phyloP scores from a whole-genome alignment of 2,888 invertebrate species.

The Dryadula phaetusa region DNA sequence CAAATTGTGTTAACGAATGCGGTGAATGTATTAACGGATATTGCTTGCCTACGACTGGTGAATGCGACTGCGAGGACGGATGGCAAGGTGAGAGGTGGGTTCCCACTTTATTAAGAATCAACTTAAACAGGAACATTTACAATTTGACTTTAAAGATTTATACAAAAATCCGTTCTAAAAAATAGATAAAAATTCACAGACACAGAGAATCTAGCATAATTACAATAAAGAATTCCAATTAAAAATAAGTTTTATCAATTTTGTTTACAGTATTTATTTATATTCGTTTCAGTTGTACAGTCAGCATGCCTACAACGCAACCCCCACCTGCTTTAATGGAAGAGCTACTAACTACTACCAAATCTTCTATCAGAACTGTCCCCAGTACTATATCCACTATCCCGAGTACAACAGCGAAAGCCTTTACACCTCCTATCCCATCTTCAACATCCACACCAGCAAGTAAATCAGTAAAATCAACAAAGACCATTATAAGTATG shows the following conservation, averaged over 20 bases:
- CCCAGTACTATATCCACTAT: constrained; percentile 54
- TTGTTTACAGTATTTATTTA: neutral
- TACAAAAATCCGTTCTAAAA: too few relatives aligned
- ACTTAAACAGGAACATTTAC: neutral
- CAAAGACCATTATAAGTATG: constrained; percentile 38
- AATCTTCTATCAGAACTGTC: constrained; percentile 53
- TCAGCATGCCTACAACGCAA: constrained; percentile 64
- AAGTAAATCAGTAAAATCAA: constrained; percentile 35
- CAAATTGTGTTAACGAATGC: constrained; percentile 88
- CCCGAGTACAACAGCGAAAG: constrained; percentile 49
- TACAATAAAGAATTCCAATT: too few relatives aligned
- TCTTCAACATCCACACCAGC: constrained; percentile 37
- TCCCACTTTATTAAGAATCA: constrained; percentile 55
- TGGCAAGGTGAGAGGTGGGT: constrained; percentile 88
- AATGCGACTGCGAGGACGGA: constrained; percentile 87
- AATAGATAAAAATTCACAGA: too few relatives aligned
- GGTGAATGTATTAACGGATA: constrained; percentile 82
- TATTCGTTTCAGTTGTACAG: constrained; percentile 70
- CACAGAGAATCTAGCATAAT: too few relatives aligned
- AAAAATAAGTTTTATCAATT: too few relatives aligned
- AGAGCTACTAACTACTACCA: constrained; percentile 70
- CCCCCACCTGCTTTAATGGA: constrained; percentile 61
- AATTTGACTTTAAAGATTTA: too few relatives aligned
- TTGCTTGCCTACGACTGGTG: constrained; percentile 87
- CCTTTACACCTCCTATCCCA: constrained; percentile 32